Conservation (phyloP, 2,113 vertebrate genomes). For the Picathartes gymnocephalus region DNA sequence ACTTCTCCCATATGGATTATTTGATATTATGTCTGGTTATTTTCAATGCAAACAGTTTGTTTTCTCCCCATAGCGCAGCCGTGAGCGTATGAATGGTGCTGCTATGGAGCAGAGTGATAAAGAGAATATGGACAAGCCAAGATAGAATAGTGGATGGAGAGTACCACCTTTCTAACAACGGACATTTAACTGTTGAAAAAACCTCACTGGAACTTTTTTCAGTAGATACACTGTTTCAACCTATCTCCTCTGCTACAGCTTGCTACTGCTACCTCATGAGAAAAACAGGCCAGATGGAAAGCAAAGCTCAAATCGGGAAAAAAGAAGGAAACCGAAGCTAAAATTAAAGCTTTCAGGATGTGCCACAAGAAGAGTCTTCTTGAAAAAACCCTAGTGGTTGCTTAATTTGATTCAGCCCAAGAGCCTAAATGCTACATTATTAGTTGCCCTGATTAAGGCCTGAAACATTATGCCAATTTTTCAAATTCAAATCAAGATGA, state of each 20-base stretch:
- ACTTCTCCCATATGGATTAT: not conserved
- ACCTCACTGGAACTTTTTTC: not conserved
- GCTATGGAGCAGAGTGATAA: not conserved
- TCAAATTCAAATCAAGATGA: not conserved
- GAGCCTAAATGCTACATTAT: not conserved
- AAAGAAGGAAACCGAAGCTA: not conserved
- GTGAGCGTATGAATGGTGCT: not conserved
- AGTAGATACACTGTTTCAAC: not conserved
- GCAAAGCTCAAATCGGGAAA: not conserved
- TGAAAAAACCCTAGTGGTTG: not conserved
- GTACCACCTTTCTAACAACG: not conserved
- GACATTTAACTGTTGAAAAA: not conserved
- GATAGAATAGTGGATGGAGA: not conserved
- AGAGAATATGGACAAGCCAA: not conserved
- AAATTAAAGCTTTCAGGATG: not conserved
- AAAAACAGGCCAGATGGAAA: not conserved
- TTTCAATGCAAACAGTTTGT: not conserved
- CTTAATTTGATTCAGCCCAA: not conserved
- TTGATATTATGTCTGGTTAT: not conserved
- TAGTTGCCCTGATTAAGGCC: not conserved
- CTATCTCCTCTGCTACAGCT: not conserved
- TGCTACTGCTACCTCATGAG: not conserved
- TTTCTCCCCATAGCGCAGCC: not conserved
- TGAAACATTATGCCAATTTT: not conserved
- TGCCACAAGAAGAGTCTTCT: not conserved